Conservation (phyloP, 2,113 vertebrate species). For the Pycnonotus jocosus region DNA sequence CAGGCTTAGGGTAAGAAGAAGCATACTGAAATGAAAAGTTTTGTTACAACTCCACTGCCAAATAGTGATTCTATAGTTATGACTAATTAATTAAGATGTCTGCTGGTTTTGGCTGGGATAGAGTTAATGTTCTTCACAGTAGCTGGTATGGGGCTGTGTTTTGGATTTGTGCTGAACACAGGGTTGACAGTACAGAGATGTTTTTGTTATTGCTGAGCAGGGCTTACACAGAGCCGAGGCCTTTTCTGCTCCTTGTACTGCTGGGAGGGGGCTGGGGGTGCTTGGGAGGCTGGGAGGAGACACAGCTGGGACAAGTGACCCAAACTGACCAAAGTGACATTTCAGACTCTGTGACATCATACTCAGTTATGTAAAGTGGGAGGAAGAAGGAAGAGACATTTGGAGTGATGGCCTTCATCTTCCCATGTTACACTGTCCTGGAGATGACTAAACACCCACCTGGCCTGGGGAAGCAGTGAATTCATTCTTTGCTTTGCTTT, state of each 20-base stretch:
- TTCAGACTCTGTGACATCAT: neutral
- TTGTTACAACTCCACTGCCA: neutral
- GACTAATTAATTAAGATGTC: neutral
- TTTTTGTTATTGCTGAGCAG: neutral
- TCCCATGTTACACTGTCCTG: neutral
- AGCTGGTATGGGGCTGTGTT: neutral
- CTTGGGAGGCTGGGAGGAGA: neutral
- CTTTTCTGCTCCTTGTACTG: fast-evolving
- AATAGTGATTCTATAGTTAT: neutral
- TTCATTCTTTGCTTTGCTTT: neutral
- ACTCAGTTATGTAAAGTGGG: neutral
- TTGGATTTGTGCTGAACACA: neutral
- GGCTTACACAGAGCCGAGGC: neutral
- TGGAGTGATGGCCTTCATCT: neutral
- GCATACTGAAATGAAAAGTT: neutral
- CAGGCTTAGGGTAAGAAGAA: neutral
- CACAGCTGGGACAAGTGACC: neutral
- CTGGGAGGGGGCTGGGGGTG: neutral
- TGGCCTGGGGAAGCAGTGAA: neutral
- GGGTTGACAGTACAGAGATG: too few relatives aligned
- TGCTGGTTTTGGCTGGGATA: neutral
- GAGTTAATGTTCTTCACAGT: neutral
- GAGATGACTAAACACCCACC: neutral
- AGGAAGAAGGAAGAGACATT: neutral
- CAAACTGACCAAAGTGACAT: neutral